Evolutionary conservation across 2,888 invertebrate species (phyloP), one percentile per base, ranked within the genome.

Genomic region (Parasteatoda lunata): DNA sequence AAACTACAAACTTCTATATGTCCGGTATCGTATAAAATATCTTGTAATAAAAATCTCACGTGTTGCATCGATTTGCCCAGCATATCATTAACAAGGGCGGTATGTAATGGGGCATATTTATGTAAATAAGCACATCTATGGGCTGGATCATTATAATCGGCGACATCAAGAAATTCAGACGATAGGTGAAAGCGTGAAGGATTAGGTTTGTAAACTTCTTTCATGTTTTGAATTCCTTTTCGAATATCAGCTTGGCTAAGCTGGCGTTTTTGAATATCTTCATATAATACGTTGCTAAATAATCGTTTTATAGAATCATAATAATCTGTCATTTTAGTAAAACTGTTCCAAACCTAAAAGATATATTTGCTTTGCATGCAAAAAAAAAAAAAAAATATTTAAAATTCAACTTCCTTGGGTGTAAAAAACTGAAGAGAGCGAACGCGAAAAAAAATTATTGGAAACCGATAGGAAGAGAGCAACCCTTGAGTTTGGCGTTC

Each of bases 91-190:
- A 76, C 76, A 52, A 85, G 66, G 5, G 75, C 79, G 3, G 84
- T 85, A 6, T 85, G 84, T 9, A 85, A 66, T 9, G 84, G 75
- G 0, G 84, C 84, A 45, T 85, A 85, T 48, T 78, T 85, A 51
- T 85, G 84, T 5, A 85, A 47, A 47, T 85, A 85, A 4, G 84
- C 84, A 70, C 79, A 79, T 13, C 84, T 59, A 48, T 85, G 79
- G 5, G 76, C 84, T 7, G 65, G 45, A n/a, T 79, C 76, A 15
- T 75, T 71, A 15, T 73, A 85, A 54, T 85, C 49, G 8, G 79
- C 79, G 47, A 85, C 47, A 49, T 51, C n/a, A 11, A 79, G 48
- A 9, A 8, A 7, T 7, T 8, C 6, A 0, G 75, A 51, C 0
- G 68, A 13, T 5, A 79, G 15, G 47, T 48, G 65, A 30, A 30